Base-by-base conservation (phyloP, 1,140 invertebrate species). In the Asobara japonica region DNA sequence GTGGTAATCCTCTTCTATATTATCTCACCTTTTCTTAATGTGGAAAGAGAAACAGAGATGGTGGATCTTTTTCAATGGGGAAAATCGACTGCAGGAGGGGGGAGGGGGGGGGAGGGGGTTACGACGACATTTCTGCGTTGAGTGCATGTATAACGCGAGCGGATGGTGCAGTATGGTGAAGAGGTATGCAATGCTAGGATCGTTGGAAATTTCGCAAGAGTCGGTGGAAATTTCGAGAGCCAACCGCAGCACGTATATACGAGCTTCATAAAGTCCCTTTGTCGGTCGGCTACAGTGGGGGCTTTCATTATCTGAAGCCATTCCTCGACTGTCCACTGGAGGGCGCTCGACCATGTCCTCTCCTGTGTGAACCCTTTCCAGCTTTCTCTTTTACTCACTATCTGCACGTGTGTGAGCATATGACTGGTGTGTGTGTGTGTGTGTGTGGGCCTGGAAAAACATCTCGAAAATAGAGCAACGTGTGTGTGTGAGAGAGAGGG, bases 181-280 rank as follows among this genome's bases (percentile, higher is more conserved):
- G 31, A 22, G 31, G 31, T 65, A 22, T 65, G 62, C 11, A 65
- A 36, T 65, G 62, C 33, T 4, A 65, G 33, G 13, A 65, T 31
- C 33, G 62, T 65, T 36, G 29, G 31, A 27, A 45, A n/a, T 30
- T 48, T 27, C 10, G 20, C 18, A 30, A 16, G 22, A 45, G 65
- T 36, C 33, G 33, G 38, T n/a, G 36, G 22, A 41, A 66, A 45
- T 38, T 66, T 38, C 25, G 65, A 66, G 51, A 56, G 38, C 41
- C 51, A 74, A 74, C 64, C 69, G 62, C 33, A 65, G 64, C 45
- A 65, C 60, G 68, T 67, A 67, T 36, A 31, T 64, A 60, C 64
- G 29, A 61, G 70, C 70, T 56, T 38, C 65, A 66, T 66, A 66
- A 66, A 66, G 65, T 66, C 33, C 65, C 65, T 66, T 66, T 66